Conservation (phyloP, 2,888 invertebrate genomes). For the Cabera pusaria region DNA sequence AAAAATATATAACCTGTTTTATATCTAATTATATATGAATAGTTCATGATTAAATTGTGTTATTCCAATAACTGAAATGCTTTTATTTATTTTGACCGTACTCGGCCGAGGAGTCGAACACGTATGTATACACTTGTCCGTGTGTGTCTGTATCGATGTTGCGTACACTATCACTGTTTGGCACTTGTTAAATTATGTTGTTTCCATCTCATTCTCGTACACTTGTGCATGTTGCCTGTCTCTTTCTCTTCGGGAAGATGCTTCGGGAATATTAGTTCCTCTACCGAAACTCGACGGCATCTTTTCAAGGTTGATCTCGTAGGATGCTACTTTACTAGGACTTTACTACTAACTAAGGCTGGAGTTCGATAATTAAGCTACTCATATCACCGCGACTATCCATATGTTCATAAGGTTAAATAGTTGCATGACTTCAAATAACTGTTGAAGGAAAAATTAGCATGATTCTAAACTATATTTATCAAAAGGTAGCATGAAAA, state of each 20-base stretch:
- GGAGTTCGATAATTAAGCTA: too few species aligned
- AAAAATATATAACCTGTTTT: slow-evolving; percentile 80
- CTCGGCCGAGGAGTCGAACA: slow-evolving; percentile 81
- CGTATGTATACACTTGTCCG: slow-evolving; percentile 81
- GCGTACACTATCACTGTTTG: slow-evolving; percentile 76
- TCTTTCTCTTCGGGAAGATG: slow-evolving; percentile 44
- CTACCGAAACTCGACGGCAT: slow-evolving; percentile 18
- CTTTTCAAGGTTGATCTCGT: slow-evolving; percentile 23
- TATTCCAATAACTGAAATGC: slow-evolving; percentile 81
- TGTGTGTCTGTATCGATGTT: slow-evolving; percentile 82
- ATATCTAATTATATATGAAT: slow-evolving; percentile 69
- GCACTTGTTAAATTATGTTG: slow-evolving; percentile 62
- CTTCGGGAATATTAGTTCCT: slow-evolving; percentile 28
- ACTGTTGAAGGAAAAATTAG: slow-evolving; percentile 20
- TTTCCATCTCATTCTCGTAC: slow-evolving; percentile 65
- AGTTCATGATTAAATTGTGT: slow-evolving; percentile 83
- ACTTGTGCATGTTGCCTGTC: slow-evolving; percentile 75
- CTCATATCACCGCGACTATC: slow-evolving; percentile 28
- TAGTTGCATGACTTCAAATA: slow-evolving; percentile 44
- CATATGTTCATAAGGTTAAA: slow-evolving; percentile 32
- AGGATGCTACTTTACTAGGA: slow-evolving; percentile 14
- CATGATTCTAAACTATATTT: slow-evolving; percentile 15
- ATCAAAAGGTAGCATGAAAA: slow-evolving; percentile 45
- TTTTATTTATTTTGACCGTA: slow-evolving; percentile 82
- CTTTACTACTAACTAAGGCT: too few species aligned